Percentiles rank a stretch among this genome's conserved stretches.
These are phyloP conservation scores for Ceratosolen solmsi DNA, from an alignment of 1,140 invertebrate genomes.

Conservation along the genomic window DNA sequence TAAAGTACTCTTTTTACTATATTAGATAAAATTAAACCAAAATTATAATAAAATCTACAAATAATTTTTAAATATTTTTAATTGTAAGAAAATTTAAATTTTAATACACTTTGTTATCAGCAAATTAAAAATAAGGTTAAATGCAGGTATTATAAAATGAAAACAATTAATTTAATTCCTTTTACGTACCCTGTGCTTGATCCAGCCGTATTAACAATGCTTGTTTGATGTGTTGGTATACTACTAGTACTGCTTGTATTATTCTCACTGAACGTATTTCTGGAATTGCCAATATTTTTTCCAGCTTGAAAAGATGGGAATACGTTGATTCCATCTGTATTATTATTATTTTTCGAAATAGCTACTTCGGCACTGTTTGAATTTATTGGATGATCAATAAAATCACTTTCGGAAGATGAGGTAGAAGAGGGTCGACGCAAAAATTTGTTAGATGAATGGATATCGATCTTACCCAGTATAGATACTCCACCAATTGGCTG, in stretches of 20 bases:
- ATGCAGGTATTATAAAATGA: too few relatives aligned
- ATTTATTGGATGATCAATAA: slow-evolving; percentile 3
- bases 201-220: slow-evolving; percentile 56
- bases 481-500: slow-evolving; percentile 76
- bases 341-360: slow-evolving; percentile 24
- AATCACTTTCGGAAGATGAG: slow-evolving; percentile 26
- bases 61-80: too few relatives aligned
- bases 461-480: slow-evolving; percentile 71
- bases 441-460: slow-evolving; percentile 55
- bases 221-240: slow-evolving; percentile 56
- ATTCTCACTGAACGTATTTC: slow-evolving; percentile 12
- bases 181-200: slow-evolving; percentile 58
- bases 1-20: too few relatives aligned
- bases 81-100: too few relatives aligned
- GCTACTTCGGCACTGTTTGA: slow-evolving; percentile 54
- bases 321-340: slow-evolving; percentile 32
- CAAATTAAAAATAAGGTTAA: too few relatives aligned
- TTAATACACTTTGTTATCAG: too few relatives aligned
- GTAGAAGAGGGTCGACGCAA: slow-evolving; percentile 28
- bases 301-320: slow-evolving; percentile 21
- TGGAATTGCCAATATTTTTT: slow-evolving; percentile 35
- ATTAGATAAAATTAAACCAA: too few relatives aligned
- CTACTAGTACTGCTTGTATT: slow-evolving; percentile 58
- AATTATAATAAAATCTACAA: too few relatives aligned
- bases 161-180: neutral